Evolutionary conservation across 2,888 invertebrate species (phyloP).

Genomic region (Thera obeliscata): DNA sequence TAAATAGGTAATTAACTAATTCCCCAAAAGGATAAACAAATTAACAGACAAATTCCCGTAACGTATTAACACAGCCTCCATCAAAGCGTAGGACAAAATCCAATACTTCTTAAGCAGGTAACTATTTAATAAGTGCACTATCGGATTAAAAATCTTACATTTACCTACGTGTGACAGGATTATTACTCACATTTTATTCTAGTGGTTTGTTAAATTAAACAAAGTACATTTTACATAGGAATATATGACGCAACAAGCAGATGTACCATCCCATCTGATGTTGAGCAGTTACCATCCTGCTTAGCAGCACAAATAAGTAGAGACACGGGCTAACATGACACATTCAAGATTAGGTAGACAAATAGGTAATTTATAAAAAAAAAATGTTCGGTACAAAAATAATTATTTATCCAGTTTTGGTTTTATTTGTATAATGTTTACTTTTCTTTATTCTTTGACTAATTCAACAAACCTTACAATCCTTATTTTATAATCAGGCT

Average conservation of each 20-base stretch:
- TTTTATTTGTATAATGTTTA: too few relatives aligned
- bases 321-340: too few relatives aligned
- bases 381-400: too few relatives aligned
- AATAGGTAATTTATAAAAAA: too few relatives aligned
- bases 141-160: constrained; percentile 59
- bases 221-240: neutral
- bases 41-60: neutral
- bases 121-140: constrained; percentile 72
- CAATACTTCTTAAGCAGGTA: constrained; percentile 50
- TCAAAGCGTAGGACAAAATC: constrained; percentile 34
- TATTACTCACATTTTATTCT: constrained; percentile 24
- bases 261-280: neutral
- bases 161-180: constrained; percentile 41
- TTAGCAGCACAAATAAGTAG: too few relatives aligned
- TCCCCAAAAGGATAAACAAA: neutral
- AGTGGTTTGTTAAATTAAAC: constrained; percentile 20
- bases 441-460: constrained; percentile 4
- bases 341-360: too few relatives aligned
- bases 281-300: neutral
- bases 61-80: constrained; percentile 36
- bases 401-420: too few relatives aligned
- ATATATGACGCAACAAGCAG: too few relatives aligned
- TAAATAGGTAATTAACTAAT: too few relatives aligned
- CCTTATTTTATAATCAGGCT: constrained; percentile 18
- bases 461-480: constrained; percentile 17